These are phyloP conservation scores for Brienomyrus longianalis DNA, from an alignment of 2,113 vertebrate genomes.

Conservation along the genomic window DNA sequence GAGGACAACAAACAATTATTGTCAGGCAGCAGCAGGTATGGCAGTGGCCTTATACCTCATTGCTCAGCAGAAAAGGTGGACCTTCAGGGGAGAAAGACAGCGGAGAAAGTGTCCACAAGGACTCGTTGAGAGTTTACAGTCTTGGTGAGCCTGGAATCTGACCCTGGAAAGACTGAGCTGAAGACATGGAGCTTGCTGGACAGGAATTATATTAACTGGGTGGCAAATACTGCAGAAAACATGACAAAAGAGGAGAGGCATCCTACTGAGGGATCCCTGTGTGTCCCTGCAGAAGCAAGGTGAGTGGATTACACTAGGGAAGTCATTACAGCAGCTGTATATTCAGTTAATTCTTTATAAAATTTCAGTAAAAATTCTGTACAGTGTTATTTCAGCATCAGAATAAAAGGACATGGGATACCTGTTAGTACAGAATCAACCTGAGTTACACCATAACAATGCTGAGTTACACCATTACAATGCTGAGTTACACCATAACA, in stretches of 20 bases:
- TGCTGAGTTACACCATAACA: background rate
- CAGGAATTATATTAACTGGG: background rate
- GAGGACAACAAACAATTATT: background rate
- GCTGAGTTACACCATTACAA: background rate
- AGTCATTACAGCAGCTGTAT: background rate
- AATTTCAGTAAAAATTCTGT: background rate
- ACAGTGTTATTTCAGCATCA: background rate
- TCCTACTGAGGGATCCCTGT: background rate
- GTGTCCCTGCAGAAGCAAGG: background rate
- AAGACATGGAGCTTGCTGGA: background rate
- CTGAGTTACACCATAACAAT: background rate
- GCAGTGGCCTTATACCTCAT: background rate
- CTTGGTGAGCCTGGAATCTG: background rate
- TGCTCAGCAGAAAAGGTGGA: background rate
- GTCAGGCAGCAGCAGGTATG: background rate
- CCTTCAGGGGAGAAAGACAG: background rate
- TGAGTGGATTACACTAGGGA: background rate
- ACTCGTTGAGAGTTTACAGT: background rate
- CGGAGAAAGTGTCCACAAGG: background rate
- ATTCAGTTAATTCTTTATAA: background rate
- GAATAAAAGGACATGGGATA: background rate
- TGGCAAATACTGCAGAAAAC: background rate
- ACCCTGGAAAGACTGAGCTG: background rate
- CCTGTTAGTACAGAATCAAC: background rate
- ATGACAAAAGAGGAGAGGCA: background rate